phyloP scores from a whole-genome alignment of 2,888 invertebrate genomes.

The Pristionchus entomophagus region DNA sequence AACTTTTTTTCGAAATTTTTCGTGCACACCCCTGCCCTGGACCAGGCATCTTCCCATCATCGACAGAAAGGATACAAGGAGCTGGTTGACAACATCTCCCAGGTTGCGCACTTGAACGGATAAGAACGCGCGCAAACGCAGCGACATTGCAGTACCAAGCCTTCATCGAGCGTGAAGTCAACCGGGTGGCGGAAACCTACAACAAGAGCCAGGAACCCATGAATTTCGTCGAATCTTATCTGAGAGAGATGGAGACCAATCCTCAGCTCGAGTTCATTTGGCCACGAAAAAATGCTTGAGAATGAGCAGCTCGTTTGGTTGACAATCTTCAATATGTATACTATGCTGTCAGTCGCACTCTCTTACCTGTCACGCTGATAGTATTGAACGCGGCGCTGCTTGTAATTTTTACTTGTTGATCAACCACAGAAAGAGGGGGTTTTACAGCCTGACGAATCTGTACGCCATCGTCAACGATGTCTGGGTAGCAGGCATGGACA shows the following conservation, averaged over 20 bases:
- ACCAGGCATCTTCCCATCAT: constrained; percentile 4
- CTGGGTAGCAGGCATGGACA: too few relatives aligned
- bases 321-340: too few relatives aligned
- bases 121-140: too few relatives aligned
- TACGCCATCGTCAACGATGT: constrained; percentile 33
- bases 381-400: too few relatives aligned
- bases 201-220: background rate
- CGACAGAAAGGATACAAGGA: background rate
- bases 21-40: too few relatives aligned
- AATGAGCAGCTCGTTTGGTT: background rate
- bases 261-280: constrained; percentile 14
- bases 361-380: too few relatives aligned
- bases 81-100: background rate
- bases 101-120: too few relatives aligned
- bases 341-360: too few relatives aligned
- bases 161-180: constrained; percentile 8
- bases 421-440: too few relatives aligned
- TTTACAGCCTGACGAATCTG: constrained; percentile 37
- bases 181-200: background rate
- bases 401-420: too few relatives aligned
- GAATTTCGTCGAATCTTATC: constrained; percentile 23
- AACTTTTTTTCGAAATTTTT: too few relatives aligned
- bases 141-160: constrained; percentile 1
- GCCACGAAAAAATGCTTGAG: background rate
- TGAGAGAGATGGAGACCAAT: constrained; percentile 36